Conservation (phyloP, 2,113 vertebrate genomes). For the Datnioides undecimradiatus region DNA sequence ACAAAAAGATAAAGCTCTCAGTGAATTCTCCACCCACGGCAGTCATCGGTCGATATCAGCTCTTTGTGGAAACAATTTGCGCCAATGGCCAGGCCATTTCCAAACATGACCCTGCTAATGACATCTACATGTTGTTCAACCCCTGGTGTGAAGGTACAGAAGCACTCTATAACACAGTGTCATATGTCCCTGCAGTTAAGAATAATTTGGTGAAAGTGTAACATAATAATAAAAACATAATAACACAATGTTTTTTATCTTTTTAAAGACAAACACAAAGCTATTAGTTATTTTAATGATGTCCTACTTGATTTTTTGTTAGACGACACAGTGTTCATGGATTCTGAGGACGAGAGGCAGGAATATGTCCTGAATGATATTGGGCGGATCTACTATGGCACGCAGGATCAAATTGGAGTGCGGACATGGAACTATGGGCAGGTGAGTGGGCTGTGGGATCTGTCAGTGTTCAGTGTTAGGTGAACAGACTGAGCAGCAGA, state of each 20-base stretch:
- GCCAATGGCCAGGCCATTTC: conserved; percentile 71
- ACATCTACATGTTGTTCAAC: conserved; percentile 91
- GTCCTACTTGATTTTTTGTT: not conserved
- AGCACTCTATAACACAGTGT: no score
- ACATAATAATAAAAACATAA: no score
- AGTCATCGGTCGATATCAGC: conserved; percentile 86
- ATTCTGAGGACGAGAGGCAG: conserved; percentile 83
- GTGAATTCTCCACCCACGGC: conserved; percentile 83
- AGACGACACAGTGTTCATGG: conserved; percentile 90
- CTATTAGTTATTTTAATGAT: conserved; percentile 10
- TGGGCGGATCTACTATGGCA: conserved; percentile 92
- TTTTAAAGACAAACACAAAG: no score
- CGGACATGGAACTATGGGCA: conserved; percentile 93
- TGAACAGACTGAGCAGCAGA: not conserved
- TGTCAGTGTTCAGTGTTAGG: not conserved
- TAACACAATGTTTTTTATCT: no score
- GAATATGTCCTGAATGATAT: conserved; percentile 92
- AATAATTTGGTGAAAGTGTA: not conserved
- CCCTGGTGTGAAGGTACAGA: conserved; percentile 87
- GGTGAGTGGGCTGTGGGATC: conserved; percentile 69
- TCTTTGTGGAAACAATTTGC: conserved; percentile 81
- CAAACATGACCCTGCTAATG: conserved; percentile 80
- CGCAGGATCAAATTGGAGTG: conserved; percentile 88
- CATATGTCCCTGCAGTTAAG: not conserved
- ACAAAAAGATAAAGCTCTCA: conserved; percentile 75